Conservation (phyloP, 2,888 invertebrate species). For the Oegoconia quadripuncta region DNA sequence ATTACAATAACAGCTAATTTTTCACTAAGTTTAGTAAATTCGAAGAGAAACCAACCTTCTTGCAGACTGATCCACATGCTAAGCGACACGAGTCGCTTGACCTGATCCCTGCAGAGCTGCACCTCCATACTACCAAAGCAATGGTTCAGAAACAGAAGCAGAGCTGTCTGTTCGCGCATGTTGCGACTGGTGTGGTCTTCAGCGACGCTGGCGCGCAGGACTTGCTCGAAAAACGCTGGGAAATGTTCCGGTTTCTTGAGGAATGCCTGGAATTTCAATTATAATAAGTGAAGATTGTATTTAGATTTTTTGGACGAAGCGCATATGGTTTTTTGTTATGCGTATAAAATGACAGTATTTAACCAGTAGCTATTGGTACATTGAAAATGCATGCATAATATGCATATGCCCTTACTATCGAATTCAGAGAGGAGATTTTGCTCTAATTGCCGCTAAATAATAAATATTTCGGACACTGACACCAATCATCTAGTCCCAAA, state of each 20-base stretch:
- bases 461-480: no score
- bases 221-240: conserved; percentile 89
- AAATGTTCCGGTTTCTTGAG: conserved; percentile 87
- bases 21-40: no score
- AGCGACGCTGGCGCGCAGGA: conserved; percentile 85
- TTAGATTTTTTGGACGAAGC: no score
- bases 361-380: no score
- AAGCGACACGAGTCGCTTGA: conserved; percentile 93
- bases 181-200: conserved; percentile 64
- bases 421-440: no score
- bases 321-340: no score
- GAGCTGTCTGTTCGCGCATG: conserved; percentile 89
- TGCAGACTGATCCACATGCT: conserved; percentile 96
- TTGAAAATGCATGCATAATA: no score
- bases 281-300: neutral
- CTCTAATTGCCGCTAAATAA: no score
- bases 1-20: no score
- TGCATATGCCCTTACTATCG: no score
- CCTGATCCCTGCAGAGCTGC: conserved; percentile 93
- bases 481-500: no score
- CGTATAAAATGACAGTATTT: no score
- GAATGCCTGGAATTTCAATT: conserved; percentile 80
- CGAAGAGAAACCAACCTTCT: conserved; percentile 77
- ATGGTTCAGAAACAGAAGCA: conserved; percentile 95
- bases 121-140: conserved; percentile 99